phyloP scores from a whole-genome alignment of 2,797 vertebrate species.

The Schizopygopsis pylzovi region DNA sequence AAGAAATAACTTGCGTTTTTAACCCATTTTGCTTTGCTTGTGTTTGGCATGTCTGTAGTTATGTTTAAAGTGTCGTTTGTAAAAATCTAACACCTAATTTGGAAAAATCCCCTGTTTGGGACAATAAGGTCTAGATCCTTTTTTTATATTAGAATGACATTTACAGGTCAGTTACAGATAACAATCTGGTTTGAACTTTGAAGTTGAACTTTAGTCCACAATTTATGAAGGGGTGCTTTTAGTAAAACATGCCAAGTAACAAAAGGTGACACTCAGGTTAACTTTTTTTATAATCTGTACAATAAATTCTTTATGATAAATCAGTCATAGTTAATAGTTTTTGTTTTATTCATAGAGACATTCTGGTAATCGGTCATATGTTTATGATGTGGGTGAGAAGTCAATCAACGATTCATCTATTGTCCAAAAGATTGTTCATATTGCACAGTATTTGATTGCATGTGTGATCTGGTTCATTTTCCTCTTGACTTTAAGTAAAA shows the following conservation, averaged over 20 bases:
- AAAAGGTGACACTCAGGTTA: background rate
- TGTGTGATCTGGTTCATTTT: background rate
- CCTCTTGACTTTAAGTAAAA: background rate
- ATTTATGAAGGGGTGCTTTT: background rate
- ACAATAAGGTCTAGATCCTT: background rate
- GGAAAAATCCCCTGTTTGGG: background rate
- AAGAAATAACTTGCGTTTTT: conserved; percentile 72
- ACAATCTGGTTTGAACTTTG: background rate
- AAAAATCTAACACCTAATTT: background rate
- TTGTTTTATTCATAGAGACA: background rate
- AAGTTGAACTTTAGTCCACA: too few relatives aligned
- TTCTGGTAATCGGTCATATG: background rate
- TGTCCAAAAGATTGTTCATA: background rate
- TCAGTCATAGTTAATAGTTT: background rate
- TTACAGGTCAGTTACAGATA: background rate
- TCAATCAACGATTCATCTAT: background rate
- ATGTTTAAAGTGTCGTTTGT: background rate
- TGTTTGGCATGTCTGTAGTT: background rate
- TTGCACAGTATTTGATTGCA: background rate
- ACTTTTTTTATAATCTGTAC: background rate
- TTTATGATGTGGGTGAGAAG: background rate
- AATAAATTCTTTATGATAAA: background rate
- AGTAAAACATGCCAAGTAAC: background rate
- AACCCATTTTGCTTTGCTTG: background rate
- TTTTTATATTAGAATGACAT: background rate